Percentiles rank a stretch among this genome's conserved stretches.
phyloP scores from a whole-genome alignment of 1,140 invertebrate genomes.

The Euschistus heros region DNA sequence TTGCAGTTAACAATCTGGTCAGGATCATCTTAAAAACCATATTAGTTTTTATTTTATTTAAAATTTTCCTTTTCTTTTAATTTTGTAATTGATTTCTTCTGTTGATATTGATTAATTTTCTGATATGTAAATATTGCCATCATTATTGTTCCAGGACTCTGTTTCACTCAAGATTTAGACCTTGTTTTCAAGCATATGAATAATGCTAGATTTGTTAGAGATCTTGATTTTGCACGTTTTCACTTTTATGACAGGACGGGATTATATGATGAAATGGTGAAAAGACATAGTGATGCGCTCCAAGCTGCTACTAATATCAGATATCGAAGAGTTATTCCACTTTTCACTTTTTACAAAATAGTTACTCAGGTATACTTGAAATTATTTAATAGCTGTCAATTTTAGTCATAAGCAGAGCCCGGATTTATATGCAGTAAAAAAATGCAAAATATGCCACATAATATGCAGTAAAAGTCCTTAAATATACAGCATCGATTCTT shows the following conservation, averaged over 20 bases:
- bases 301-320: slow-evolving; percentile 64
- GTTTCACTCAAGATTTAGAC: slow-evolving; percentile 70
- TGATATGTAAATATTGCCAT: neutral
- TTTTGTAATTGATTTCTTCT: neutral
- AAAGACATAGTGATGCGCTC: slow-evolving; percentile 49
- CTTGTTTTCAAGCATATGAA: slow-evolving; percentile 74
- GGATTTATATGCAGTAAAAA: too few relatives aligned
- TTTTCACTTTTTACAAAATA: slow-evolving; percentile 63
- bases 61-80: neutral
- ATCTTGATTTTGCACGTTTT: slow-evolving; percentile 72
- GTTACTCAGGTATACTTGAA: slow-evolving; percentile 47
- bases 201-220: slow-evolving; percentile 68
- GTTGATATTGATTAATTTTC: neutral
- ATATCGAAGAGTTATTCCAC: slow-evolving; percentile 60
- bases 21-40: too few relatives aligned
- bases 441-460: too few relatives aligned
- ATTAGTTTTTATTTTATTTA: too few relatives aligned
- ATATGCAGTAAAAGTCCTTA: too few relatives aligned
- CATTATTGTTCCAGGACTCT: slow-evolving; percentile 46
- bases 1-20: too few relatives aligned
- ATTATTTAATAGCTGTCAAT: too few relatives aligned
- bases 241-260: slow-evolving; percentile 61
- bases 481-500: too few relatives aligned
- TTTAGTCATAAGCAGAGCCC: too few relatives aligned
- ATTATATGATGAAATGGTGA: slow-evolving; percentile 49